Evolutionary conservation across 2,797 vertebrate genomes (phyloP).

Genomic region (Tarsius wallacei): DNA sequence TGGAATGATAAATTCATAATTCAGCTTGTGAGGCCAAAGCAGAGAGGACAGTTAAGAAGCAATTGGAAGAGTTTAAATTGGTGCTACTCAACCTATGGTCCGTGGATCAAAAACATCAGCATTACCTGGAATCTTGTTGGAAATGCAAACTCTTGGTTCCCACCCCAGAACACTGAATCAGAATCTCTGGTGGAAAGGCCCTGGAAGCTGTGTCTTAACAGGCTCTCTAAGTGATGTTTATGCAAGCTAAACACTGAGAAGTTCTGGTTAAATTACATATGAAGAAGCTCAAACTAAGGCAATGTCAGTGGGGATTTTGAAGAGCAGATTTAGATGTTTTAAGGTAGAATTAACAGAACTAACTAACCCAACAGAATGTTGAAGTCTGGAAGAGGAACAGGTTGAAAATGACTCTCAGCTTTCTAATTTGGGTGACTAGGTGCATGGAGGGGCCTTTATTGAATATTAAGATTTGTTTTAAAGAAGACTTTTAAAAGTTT

Average conservation of each 20-base stretch:
- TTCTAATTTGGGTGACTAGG: conserved; percentile 14
- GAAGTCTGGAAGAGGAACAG: not conserved
- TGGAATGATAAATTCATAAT: conserved; percentile 11
- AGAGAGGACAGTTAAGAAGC: not conserved
- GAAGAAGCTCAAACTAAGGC: not conserved
- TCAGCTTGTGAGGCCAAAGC: not conserved
- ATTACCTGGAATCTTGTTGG: not conserved
- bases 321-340: not conserved
- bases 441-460: not conserved
- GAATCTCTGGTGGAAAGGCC: not conserved
- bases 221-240: not conserved
- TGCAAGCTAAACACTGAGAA: not conserved
- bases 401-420: not conserved
- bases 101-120: not conserved
- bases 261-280: not conserved
- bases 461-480: conserved; percentile 37
- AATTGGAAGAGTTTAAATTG: not conserved
- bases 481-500: not conserved
- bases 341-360: conserved; percentile 29
- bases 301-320: not conserved
- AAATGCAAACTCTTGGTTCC: not conserved
- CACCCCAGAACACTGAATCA: not conserved
- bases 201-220: not conserved
- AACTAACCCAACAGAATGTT: not conserved
- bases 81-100: not conserved